These are phyloP conservation scores for Lepilemur septentrionalis DNA, from an alignment of 2,797 vertebrate genomes.

Conservation along the genomic window DNA sequence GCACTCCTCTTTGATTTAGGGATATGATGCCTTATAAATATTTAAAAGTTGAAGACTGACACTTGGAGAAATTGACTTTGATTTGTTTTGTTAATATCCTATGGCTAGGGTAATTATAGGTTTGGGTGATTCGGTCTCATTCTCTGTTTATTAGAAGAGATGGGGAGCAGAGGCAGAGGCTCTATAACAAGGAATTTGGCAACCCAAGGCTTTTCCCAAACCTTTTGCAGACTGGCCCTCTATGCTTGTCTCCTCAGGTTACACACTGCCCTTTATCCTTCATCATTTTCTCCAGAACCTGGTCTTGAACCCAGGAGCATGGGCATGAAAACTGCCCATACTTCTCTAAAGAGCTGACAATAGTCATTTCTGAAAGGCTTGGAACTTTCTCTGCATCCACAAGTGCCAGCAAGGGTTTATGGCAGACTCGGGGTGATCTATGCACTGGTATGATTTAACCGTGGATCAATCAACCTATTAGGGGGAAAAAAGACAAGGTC, in stretches of 20 bases:
- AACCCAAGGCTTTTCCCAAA: not conserved
- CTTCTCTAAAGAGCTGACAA: slow-evolving; percentile 6
- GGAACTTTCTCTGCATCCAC: slow-evolving; percentile 42
- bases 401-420: slow-evolving; percentile 58
- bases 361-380: slow-evolving; percentile 42
- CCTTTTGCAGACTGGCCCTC: not conserved
- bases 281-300: not conserved
- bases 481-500: slow-evolving; percentile 69
- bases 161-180: slow-evolving; percentile 20
- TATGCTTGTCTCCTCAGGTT: not conserved
- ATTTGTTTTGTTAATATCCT: slow-evolving; percentile 84
- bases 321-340: not conserved
- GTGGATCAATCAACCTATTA: slow-evolving; percentile 76
- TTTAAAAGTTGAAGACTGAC: slow-evolving; percentile 81
- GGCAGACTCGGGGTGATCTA: slow-evolving; percentile 36
- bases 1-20: slow-evolving; percentile 85
- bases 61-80: slow-evolving; percentile 80
- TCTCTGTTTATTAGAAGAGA: slow-evolving; percentile 48
- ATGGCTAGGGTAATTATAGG: slow-evolving; percentile 74
- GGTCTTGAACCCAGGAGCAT: not conserved
- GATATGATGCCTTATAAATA: slow-evolving; percentile 83
- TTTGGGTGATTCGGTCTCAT: slow-evolving; percentile 65
- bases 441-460: slow-evolving; percentile 66
- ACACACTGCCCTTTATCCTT: not conserved
- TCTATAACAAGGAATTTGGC: slow-evolving; percentile 42